A percentile compares a stretch with the other conserved stretches of the same genome.
phyloP scores from a whole-genome alignment of 2,797 vertebrate genomes.

The Apogon talboti region DNA sequence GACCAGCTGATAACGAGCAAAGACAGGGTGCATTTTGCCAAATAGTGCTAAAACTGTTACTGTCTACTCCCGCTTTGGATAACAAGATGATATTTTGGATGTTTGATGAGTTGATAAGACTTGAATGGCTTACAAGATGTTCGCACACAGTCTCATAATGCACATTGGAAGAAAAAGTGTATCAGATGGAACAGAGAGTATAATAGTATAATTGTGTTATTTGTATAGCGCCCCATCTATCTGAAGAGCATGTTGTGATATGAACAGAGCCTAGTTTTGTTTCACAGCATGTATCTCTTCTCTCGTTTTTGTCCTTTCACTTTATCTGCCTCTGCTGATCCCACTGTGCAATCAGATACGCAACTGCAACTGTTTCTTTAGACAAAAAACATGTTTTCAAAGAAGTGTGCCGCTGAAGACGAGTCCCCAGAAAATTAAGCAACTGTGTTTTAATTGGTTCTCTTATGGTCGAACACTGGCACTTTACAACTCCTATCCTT shows the following conservation, averaged over 20 bases:
- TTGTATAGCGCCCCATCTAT: constrained; percentile 52
- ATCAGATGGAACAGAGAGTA: constrained; percentile 32
- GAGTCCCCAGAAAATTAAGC: constrained; percentile 59
- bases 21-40: no score
- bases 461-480: constrained; percentile 31
- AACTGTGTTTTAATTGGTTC: constrained; percentile 71
- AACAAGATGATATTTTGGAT: background rate
- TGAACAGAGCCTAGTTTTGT: constrained; percentile 60
- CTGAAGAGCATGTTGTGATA: constrained; percentile 55
- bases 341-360: constrained; percentile 67
- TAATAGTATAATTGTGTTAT: constrained; percentile 45
- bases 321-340: constrained; percentile 58
- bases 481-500: constrained; percentile 26
- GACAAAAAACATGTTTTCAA: constrained; percentile 61
- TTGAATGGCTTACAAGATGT: background rate
- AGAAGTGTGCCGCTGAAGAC: constrained; percentile 37
- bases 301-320: constrained; percentile 60
- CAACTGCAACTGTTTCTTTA: constrained; percentile 63
- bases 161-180: constrained; percentile 13
- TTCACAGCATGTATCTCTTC: constrained; percentile 54
- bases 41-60: background rate
- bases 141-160: background rate
- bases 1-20: no score
- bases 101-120: background rate
- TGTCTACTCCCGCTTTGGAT: background rate